Evolutionary conservation across 2,797 vertebrate genomes (phyloP).

Genomic region (Myripristis jacobus): DNA sequence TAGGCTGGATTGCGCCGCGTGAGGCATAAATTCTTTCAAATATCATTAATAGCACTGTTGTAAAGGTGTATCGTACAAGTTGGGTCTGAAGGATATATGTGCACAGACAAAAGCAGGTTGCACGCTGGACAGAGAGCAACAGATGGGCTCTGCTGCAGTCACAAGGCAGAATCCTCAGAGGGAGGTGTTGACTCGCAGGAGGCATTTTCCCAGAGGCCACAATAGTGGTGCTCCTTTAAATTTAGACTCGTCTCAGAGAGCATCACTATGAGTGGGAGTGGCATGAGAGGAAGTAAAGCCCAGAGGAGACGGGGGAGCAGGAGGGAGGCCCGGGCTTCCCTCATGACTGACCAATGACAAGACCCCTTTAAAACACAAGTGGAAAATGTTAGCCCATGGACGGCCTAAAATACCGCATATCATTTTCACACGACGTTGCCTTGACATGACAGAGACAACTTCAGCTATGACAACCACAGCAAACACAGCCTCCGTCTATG

Average conservation of each 20-base stretch:
- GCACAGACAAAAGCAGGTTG: slow-evolving; percentile 21
- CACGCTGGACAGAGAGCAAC: slow-evolving; percentile 49
- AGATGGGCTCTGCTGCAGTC: slow-evolving; percentile 54
- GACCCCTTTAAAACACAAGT: slow-evolving; percentile 56
- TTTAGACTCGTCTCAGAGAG: slow-evolving; percentile 56
- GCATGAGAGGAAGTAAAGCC: slow-evolving; percentile 41
- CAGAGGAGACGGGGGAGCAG: not conserved
- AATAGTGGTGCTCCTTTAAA: slow-evolving; percentile 60
- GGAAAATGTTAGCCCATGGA: slow-evolving; percentile 64
- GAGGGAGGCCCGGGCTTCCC: slow-evolving; percentile 41
- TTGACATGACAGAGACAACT: slow-evolving; percentile 40
- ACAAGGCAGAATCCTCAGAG: slow-evolving; percentile 36
- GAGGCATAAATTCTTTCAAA: slow-evolving; percentile 20
- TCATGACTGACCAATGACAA: slow-evolving; percentile 35
- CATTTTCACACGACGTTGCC: slow-evolving; percentile 59
- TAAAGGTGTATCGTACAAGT: slow-evolving; percentile 21
- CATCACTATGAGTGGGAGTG: slow-evolving; percentile 24
- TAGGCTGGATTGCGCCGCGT: slow-evolving; percentile 16
- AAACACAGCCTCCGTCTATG: slow-evolving; percentile 47
- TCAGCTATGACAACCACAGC: slow-evolving; percentile 54
- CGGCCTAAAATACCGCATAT: slow-evolving; percentile 66
- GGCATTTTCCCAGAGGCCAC: slow-evolving; percentile 46
- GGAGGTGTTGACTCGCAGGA: slow-evolving; percentile 48
- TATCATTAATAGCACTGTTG: slow-evolving; percentile 22
- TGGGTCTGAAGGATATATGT: not conserved